Conservation (phyloP, 2,888 invertebrate species). For the Globia sparganii region DNA sequence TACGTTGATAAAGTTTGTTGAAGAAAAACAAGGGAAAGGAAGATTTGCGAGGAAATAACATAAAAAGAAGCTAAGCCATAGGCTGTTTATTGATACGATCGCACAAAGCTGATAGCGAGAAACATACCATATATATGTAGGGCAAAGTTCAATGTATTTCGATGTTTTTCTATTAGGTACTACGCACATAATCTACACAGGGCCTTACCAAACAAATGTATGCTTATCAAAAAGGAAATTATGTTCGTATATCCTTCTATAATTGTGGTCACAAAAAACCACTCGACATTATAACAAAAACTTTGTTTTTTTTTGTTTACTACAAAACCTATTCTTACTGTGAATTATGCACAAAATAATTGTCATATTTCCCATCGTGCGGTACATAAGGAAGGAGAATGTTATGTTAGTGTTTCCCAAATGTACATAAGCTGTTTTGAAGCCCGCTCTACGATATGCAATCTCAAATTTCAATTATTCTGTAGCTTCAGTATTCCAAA, state of each 20-base stretch:
- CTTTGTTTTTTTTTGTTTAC: neutral
- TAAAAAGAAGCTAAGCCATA: conserved; percentile 36
- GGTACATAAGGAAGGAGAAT: conserved; percentile 17
- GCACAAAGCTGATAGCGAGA: conserved; percentile 25
- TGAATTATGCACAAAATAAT: conserved; percentile 11
- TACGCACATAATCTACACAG: neutral
- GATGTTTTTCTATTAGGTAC: neutral
- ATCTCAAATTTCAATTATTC: conserved; percentile 46
- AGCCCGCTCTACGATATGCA: conserved; percentile 11
- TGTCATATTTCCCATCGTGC: conserved; percentile 15
- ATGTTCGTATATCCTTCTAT: conserved; percentile 20
- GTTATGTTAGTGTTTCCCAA: conserved; percentile 9
- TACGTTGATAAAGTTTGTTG: neutral
- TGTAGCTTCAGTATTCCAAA: conserved; percentile 33
- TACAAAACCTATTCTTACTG: neutral
- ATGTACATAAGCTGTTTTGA: conserved; percentile 12
- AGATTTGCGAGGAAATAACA: conserved; percentile 37
- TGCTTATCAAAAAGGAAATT: conserved; percentile 18
- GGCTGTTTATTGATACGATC: conserved; percentile 44
- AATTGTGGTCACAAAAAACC: conserved; percentile 33
- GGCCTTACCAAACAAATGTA: conserved; percentile 5
- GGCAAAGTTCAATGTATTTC: neutral
- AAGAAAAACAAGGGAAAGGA: conserved; percentile 36
- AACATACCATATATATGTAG: conserved; percentile 2
- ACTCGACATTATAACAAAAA: conserved; percentile 6